Percentiles rank a stretch among this genome's conserved stretches.
Conservation (phyloP, 1,140 invertebrate genomes). For the Pseudomyrmex cubaensis region DNA sequence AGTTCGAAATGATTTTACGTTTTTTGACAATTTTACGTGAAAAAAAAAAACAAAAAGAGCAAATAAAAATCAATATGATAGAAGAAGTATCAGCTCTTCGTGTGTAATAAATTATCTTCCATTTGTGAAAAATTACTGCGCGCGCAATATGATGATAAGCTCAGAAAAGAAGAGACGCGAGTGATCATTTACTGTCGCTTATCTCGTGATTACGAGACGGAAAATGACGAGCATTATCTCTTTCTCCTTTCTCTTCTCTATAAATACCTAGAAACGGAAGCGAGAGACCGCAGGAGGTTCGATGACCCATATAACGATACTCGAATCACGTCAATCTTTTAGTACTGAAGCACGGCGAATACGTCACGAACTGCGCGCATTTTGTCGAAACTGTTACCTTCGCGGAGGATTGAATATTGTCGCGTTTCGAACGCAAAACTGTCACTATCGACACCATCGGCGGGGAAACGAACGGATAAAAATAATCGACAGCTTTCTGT, state of each 20-base stretch:
- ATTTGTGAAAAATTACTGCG: conserved; percentile 10
- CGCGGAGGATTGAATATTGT: no score
- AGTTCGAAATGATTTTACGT: no score
- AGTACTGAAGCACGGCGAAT: background rate
- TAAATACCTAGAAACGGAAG: conserved; percentile 12
- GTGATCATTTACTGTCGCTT: conserved; percentile 4
- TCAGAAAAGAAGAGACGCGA: conserved; percentile 19
- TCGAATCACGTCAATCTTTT: conserved; percentile 24
- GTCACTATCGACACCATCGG: conserved; percentile 8
- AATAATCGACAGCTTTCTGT: conserved; percentile 57
- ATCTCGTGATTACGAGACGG: background rate
- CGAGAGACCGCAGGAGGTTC: background rate
- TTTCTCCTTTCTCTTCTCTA: background rate
- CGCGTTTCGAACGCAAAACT: background rate
- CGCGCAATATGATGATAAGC: background rate
- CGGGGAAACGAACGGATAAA: conserved; percentile 45
- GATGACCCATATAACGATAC: background rate
- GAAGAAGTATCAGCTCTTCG: background rate
- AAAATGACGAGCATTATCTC: background rate
- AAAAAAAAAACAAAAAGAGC: no score
- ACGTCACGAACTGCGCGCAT: no score
- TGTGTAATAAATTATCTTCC: background rate
- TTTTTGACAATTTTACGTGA: no score
- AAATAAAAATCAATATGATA: background rate
- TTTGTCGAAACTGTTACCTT: conserved; percentile 17